A percentile compares a stretch with the other conserved stretches of the same genome.
Conservation (phyloP, 2,797 vertebrate species). For the Sebastes diaconus region DNA sequence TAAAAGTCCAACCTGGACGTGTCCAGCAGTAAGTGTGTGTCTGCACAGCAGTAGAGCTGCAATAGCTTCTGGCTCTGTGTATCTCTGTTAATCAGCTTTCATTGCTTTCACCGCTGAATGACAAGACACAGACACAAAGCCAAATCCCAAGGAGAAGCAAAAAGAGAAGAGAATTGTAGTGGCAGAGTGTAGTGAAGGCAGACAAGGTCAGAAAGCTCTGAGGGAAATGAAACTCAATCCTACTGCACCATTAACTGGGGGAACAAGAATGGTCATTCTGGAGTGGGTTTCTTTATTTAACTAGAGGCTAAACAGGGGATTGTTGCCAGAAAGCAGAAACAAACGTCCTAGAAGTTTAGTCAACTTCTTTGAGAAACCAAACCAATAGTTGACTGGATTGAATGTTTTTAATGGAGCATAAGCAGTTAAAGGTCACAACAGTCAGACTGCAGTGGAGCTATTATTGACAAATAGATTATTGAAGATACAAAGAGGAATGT, state of each 20-base stretch:
- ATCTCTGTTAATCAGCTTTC: slow-evolving; percentile 83
- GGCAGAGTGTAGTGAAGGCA: slow-evolving; percentile 73
- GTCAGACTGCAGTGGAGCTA: background rate
- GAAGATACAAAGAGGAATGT: slow-evolving; percentile 11
- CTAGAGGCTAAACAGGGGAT: slow-evolving; percentile 2
- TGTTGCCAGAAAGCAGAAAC: slow-evolving; percentile 1
- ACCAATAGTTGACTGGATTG: background rate
- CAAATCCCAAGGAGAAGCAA: slow-evolving; percentile 75
- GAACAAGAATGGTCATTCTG: slow-evolving; percentile 56
- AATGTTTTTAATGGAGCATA: background rate
- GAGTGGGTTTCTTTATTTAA: slow-evolving; percentile 43
- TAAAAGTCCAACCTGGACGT: slow-evolving; percentile 64
- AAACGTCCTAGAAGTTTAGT: slow-evolving; percentile 4
- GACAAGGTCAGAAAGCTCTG: slow-evolving; percentile 85
- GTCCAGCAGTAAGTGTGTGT: slow-evolving; percentile 55
- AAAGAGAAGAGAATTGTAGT: slow-evolving; percentile 64
- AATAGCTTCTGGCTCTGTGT: slow-evolving; percentile 83
- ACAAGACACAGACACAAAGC: slow-evolving; percentile 89
- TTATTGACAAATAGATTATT: slow-evolving; percentile 31
- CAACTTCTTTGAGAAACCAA: background rate
- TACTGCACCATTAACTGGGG: slow-evolving; percentile 74
- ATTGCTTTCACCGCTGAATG: slow-evolving; percentile 83
- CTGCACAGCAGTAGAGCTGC: slow-evolving; percentile 66
- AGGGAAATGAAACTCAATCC: slow-evolving; percentile 82
- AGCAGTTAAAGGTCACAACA: slow-evolving; percentile 22